A percentile compares a stretch with the other conserved stretches of the same genome.
Evolutionary conservation across 1,140 invertebrate species (phyloP).

Genomic region (Brachionus calyciflorus): DNA sequence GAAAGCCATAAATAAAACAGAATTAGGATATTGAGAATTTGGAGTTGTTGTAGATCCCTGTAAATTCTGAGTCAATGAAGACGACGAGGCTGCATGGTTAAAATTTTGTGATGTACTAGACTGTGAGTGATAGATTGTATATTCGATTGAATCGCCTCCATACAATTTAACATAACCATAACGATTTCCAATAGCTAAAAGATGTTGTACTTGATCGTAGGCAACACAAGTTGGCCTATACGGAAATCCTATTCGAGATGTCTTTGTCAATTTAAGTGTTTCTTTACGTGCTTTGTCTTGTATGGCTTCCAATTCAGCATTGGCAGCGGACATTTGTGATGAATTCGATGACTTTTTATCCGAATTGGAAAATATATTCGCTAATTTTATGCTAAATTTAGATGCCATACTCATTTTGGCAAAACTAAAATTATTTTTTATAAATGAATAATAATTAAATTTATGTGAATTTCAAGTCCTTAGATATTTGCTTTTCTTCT

Average conservation of each 20-base stretch:
- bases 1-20: conserved; percentile 48
- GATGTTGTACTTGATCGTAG: conserved; percentile 93
- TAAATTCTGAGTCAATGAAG: background rate
- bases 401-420: conserved; percentile 43
- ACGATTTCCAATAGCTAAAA: conserved; percentile 93
- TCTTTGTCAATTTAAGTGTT: conserved; percentile 65
- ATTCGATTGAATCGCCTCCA: conserved; percentile 10
- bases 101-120: background rate
- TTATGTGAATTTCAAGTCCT: too few relatives aligned
- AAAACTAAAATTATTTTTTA: background rate
- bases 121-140: conserved; percentile 44
- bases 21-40: background rate
- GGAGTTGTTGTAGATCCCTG: background rate
- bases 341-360: conserved; percentile 5
- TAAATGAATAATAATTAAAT: conserved; percentile 5
- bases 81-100: background rate
- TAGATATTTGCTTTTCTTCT: too few relatives aligned
- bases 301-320: conserved; percentile 41
- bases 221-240: conserved; percentile 92
- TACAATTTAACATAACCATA: conserved; percentile 91
- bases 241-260: conserved; percentile 95
- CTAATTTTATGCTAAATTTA: conserved; percentile 44
- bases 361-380: conserved; percentile 45
- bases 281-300: conserved; percentile 43
- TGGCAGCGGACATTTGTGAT: background rate